Conservation (phyloP, 2,797 vertebrate genomes). For the Euthynnus affinis region DNA sequence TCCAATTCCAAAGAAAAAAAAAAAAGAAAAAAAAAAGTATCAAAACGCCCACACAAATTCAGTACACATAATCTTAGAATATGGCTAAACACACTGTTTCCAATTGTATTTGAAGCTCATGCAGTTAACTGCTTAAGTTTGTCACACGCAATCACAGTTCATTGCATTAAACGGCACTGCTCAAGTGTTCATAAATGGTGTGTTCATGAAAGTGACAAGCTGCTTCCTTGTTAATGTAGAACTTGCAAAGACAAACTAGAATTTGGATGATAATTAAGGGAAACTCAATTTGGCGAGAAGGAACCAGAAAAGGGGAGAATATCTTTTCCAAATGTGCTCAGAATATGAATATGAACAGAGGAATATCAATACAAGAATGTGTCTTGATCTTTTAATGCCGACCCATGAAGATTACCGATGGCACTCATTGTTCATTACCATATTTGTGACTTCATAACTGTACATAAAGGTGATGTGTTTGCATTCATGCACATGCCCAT, state of each 20-base stretch:
- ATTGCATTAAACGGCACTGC: neutral
- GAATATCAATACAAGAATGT: constrained; percentile 7
- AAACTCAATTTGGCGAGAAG: neutral
- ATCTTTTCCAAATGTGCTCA: neutral
- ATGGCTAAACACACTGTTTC: neutral
- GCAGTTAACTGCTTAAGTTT: neutral
- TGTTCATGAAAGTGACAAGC: constrained; percentile 11
- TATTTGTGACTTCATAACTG: constrained; percentile 21
- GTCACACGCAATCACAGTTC: neutral
- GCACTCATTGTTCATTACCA: neutral
- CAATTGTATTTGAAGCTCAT: neutral
- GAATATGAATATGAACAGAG: neutral
- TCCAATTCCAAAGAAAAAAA: neutral
- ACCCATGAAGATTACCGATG: constrained; percentile 11
- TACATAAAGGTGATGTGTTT: neutral
- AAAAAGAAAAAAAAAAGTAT: neutral
- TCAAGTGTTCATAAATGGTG: neutral
- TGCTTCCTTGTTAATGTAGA: neutral
- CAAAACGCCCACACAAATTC: no score
- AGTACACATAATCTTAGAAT: neutral
- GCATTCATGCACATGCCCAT: constrained; percentile 37
- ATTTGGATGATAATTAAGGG: neutral
- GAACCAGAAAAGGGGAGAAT: neutral
- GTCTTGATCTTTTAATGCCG: constrained; percentile 24
- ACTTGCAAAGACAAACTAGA: neutral